Percentiles rank a stretch among this genome's conserved stretches.
Evolutionary conservation across 1,140 invertebrate species (phyloP).

Genomic region (Drusus annulatus): DNA sequence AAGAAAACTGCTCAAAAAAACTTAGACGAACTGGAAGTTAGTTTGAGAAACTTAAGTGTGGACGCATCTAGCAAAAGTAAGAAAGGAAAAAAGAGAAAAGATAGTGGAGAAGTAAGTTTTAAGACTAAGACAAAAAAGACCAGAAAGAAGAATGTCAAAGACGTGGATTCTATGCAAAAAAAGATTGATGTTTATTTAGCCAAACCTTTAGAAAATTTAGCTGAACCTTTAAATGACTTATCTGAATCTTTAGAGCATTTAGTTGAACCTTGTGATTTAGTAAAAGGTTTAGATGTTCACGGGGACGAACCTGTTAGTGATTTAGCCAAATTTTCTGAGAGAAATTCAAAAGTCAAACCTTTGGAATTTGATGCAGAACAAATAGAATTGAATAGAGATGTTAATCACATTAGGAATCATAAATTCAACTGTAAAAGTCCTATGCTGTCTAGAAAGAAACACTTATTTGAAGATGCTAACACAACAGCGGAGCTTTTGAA

Average conservation of each 20-base stretch:
- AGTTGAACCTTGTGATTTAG: too few species aligned
- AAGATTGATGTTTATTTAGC: conserved; percentile 44
- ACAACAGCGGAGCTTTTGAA: conserved; percentile 26
- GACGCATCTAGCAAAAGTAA: conserved; percentile 49
- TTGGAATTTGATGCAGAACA: not conserved
- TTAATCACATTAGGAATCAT: conserved; percentile 22
- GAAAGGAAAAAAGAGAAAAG: conserved; percentile 49
- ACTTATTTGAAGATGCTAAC: conserved; percentile 28
- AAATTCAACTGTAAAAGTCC: conserved; percentile 11
- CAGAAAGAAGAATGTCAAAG: conserved; percentile 28
- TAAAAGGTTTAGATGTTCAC: too few species aligned
- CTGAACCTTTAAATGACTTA: too few species aligned
- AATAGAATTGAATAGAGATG: not conserved
- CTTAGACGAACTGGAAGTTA: conserved; percentile 37
- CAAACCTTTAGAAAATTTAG: not conserved
- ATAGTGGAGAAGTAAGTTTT: conserved; percentile 42
- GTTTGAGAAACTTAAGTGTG: conserved; percentile 61
- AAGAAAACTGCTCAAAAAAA: conserved; percentile 53
- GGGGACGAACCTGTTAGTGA: too few species aligned
- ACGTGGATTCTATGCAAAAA: conserved; percentile 33
- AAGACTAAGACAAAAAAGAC: conserved; percentile 50
- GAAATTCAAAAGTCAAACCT: too few species aligned
- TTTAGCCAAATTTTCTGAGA: too few species aligned
- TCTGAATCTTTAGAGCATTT: too few species aligned
- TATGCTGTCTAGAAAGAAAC: conserved; percentile 6